phyloP scores from a whole-genome alignment of 2,888 invertebrate genomes.

The Machimus atricapillus region DNA sequence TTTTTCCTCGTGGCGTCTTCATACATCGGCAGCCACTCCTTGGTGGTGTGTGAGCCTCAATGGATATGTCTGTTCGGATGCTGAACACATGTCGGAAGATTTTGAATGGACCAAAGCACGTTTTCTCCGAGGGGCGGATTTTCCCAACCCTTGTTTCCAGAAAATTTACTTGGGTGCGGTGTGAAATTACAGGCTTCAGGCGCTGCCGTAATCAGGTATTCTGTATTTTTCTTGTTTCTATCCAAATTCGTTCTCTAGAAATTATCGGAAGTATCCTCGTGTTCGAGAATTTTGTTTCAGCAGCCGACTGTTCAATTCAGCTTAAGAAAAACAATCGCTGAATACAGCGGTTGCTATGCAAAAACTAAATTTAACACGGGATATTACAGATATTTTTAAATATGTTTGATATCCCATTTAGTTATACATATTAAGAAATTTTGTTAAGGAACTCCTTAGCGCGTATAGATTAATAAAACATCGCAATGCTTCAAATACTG shows the following conservation, averaged over 20 bases:
- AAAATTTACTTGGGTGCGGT: background rate
- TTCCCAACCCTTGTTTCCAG: conserved; percentile 25
- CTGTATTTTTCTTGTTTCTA: background rate
- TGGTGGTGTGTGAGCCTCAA: background rate
- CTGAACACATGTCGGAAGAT: conserved; percentile 43
- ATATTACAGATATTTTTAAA: background rate
- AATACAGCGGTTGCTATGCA: too few relatives aligned
- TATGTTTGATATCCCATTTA: background rate
- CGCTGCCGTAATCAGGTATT: background rate
- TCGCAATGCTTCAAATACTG: background rate
- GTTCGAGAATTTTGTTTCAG: background rate
- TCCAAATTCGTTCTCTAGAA: background rate
- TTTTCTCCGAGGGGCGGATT: conserved; percentile 40
- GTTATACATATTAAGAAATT: too few relatives aligned
- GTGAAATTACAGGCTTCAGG: background rate
- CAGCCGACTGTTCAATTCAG: background rate
- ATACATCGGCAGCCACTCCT: background rate
- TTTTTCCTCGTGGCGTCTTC: conserved; percentile 19
- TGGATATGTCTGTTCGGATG: conserved; percentile 15
- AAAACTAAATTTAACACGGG: too few relatives aligned
- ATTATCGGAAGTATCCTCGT: background rate
- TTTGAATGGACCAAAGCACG: conserved; percentile 44
- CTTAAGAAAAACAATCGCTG: too few relatives aligned
- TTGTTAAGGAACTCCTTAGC: background rate
- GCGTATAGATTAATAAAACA: background rate